phyloP scores from a whole-genome alignment of 2,888 invertebrate species.

The Tridacna crocea region DNA sequence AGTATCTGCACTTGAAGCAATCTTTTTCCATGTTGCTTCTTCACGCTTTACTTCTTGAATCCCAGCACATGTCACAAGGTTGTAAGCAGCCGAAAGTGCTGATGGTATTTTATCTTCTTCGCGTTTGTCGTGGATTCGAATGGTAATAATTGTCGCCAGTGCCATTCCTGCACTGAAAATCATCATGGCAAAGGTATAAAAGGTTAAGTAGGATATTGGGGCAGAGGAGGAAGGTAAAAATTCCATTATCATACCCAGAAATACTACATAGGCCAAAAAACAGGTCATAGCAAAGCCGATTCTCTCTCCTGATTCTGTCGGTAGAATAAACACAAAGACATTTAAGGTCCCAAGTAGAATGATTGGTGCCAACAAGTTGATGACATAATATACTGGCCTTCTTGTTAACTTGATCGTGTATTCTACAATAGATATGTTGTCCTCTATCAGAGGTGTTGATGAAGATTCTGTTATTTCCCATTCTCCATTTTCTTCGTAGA shows the following conservation, averaged over 20 bases:
- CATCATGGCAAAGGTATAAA: constrained; percentile 62
- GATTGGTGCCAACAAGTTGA: constrained; percentile 51
- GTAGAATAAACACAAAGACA: constrained; percentile 53
- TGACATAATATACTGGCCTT: constrained; percentile 48
- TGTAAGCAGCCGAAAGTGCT: not conserved
- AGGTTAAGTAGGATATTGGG: constrained; percentile 51
- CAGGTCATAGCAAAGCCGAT: constrained; percentile 57
- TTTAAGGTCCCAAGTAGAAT: constrained; percentile 45
- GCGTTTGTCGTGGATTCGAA: constrained; percentile 46
- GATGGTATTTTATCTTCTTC: constrained; percentile 30
- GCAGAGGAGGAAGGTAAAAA: constrained; percentile 48
- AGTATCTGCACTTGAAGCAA: constrained; percentile 38
- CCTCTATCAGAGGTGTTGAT: not conserved
- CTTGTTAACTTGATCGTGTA: constrained; percentile 40
- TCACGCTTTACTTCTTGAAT: not conserved
- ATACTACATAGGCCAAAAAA: constrained; percentile 51
- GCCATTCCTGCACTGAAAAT: constrained; percentile 49
- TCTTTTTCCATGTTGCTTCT: constrained; percentile 36
- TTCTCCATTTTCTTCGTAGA: constrained; percentile 56
- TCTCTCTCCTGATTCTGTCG: constrained; percentile 57
- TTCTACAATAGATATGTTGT: constrained; percentile 38
- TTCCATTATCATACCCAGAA: constrained; percentile 49
- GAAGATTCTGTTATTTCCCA: constrained; percentile 46
- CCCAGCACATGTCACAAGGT: constrained; percentile 5
- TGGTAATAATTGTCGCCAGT: constrained; percentile 38